Percentiles rank a stretch among this genome's conserved stretches.
Conservation (phyloP, 2,797 vertebrate genomes). For the Gastrophryne carolinensis region DNA sequence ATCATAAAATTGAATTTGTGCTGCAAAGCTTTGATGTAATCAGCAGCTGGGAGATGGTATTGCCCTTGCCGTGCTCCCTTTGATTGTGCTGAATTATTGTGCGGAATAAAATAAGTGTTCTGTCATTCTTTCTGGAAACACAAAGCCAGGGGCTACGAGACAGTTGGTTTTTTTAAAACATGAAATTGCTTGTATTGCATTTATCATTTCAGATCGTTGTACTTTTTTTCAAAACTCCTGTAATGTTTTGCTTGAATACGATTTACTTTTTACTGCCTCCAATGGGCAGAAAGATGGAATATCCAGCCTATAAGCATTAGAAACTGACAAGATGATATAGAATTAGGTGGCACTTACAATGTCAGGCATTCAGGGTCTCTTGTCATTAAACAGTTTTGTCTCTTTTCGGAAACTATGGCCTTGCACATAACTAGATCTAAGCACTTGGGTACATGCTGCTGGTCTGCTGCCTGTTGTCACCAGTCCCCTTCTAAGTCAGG, state of each 20-base stretch:
- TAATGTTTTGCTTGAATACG: conserved; percentile 38
- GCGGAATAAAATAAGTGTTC: conserved; percentile 75
- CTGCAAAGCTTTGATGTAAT: conserved; percentile 77
- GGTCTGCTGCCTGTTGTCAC: too few species aligned
- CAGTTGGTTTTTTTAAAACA: conserved; percentile 60
- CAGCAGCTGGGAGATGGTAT: conserved; percentile 77
- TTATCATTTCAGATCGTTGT: conserved; percentile 43
- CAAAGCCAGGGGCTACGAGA: conserved; percentile 70
- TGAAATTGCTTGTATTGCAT: conserved; percentile 65
- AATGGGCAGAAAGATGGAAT: conserved; percentile 2
- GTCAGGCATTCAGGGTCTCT: background rate
- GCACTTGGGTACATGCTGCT: too few species aligned
- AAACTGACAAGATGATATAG: background rate
- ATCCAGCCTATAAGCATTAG: background rate
- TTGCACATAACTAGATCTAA: too few species aligned
- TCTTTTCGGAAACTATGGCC: too few species aligned
- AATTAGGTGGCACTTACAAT: background rate
- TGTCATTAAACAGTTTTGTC: too few species aligned
- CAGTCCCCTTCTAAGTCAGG: too few species aligned
- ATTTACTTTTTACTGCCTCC: conserved; percentile 13
- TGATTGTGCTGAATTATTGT: conserved; percentile 72
- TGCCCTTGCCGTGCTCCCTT: conserved; percentile 69
- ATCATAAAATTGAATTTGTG: conserved; percentile 80
- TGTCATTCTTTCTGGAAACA: conserved; percentile 73
- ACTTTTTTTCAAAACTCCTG: conserved; percentile 33